Base-by-base conservation (phyloP, 2,797 vertebrate genomes). In the Scyliorhinus canicula region DNA sequence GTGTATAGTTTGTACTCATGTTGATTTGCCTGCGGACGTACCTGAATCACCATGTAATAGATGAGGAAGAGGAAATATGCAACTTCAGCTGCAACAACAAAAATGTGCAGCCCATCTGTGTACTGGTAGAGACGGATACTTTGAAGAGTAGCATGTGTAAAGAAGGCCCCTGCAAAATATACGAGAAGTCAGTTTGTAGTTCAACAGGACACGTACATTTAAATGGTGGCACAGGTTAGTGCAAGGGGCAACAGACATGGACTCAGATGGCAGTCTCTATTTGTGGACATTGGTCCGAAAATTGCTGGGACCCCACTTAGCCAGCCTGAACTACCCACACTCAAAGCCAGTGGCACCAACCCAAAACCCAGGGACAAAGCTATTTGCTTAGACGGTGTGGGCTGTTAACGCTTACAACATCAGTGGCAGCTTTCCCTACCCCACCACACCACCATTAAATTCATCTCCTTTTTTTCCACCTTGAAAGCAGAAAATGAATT, bases 11-110 rank as follows among this genome's bases (percentile, higher is more conserved):
- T 9, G 52, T 19, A 19, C 5, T 60, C 21, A 65, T 44, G n/a
- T 44, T 65, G 40, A 44, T 5, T 11, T 91, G 5, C 47, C 28
- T 69, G 40, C 12, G 47, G 7, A n/a, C 96, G 97, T 96, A 99
- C 99, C 98, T 99, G 99, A 40, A 97, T 95, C 95, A 97, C 96
- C 98, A 99, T 99, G 96, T 99, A 99, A 96, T 99, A 98, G 95
- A 98, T 95, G 95, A 99, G 97, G 71, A 99, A 99, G 93, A 99
- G 96, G 96, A 99, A 98, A 97, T 99, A 99, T 95, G 98, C 96
- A 0, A 97, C 96, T 97, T 99, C 99, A 79, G 98, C 98, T 28
- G 97, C 98, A 96, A 99, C 97, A 93, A 99, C 98, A 77, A 99
- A 99, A 96, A 98, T 96, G 95, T 98, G 98, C 95, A 99, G 97